A percentile compares a stretch with the other conserved stretches of the same genome.
Evolutionary conservation across 2,888 invertebrate genomes (phyloP).

Genomic region (Pammene aurita): DNA sequence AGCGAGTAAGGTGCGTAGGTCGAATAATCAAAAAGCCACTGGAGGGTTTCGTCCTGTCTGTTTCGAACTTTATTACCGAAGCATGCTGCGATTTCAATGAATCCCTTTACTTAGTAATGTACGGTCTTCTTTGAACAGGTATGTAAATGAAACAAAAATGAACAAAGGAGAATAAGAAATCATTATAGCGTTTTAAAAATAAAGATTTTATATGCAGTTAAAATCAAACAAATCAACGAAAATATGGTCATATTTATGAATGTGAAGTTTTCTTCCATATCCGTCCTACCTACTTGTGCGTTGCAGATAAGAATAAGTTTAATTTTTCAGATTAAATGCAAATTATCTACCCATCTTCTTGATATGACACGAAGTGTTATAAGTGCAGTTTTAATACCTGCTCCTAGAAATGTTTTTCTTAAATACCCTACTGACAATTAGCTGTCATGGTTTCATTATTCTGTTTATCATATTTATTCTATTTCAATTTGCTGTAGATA

Average conservation of each 20-base stretch:
- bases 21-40: conserved; percentile 37
- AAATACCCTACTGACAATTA: too few species aligned
- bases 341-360: too few species aligned
- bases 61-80: conserved; percentile 23
- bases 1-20: conserved; percentile 33
- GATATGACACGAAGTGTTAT: too few species aligned
- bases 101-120: conserved; percentile 10
- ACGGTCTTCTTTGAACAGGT: conserved; percentile 3
- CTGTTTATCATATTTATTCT: too few species aligned
- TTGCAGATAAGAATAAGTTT: too few species aligned
- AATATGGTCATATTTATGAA: not conserved
- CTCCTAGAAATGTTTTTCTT: too few species aligned
- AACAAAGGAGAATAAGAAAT: conserved; percentile 1
- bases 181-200: not conserved
- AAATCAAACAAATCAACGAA: too few species aligned
- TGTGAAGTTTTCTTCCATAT: not conserved
- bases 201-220: not conserved
- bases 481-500: too few species aligned
- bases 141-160: not conserved
- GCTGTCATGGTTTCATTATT: too few species aligned
- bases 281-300: too few species aligned
- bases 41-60: conserved; percentile 33
- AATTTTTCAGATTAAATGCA: too few species aligned
- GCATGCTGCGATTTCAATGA: conserved; percentile 30
- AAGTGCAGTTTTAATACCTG: too few species aligned